Conservation (phyloP, 2,888 invertebrate genomes). For the Drosophila flavopinicola region DNA sequence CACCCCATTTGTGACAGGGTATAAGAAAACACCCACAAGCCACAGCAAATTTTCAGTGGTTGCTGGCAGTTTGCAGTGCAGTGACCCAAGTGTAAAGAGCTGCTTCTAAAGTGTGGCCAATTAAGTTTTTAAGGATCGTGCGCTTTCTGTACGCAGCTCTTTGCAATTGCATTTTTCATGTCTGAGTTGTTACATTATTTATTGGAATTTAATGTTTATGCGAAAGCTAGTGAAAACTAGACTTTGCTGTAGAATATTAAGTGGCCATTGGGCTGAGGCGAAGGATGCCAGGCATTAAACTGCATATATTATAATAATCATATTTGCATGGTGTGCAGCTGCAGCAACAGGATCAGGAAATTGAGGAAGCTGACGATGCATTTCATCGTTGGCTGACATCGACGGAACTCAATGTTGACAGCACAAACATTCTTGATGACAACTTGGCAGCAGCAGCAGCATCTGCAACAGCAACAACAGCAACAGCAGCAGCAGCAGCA, state of each 20-base stretch:
- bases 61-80: conserved; percentile 12
- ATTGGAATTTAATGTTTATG: conserved; percentile 43
- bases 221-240: conserved; percentile 9
- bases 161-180: conserved; percentile 63
- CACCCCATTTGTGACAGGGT: not conserved
- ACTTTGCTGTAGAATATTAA: conserved; percentile 38
- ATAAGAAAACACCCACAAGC: conserved; percentile 1
- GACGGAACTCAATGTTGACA: conserved; percentile 79
- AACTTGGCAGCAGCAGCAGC: conserved; percentile 40
- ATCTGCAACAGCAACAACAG: conserved; percentile 13
- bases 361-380: conserved; percentile 76
- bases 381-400: conserved; percentile 82
- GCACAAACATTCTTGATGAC: conserved; percentile 63
- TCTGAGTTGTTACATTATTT: conserved; percentile 61
- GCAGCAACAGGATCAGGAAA: conserved; percentile 47
- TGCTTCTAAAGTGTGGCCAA: conserved; percentile 36
- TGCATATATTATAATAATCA: conserved; percentile 16
- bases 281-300: conserved; percentile 18
- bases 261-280: conserved; percentile 24
- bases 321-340: conserved; percentile 9
- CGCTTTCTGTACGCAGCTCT: conserved; percentile 20
- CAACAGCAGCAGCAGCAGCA: conserved; percentile 13
- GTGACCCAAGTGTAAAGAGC: conserved; percentile 14
- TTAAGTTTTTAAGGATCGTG: conserved; percentile 45
- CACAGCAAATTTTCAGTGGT: conserved; percentile 8